Conservation (phyloP, 2,797 vertebrate species). For the Sebastiscus albofasciatus region DNA sequence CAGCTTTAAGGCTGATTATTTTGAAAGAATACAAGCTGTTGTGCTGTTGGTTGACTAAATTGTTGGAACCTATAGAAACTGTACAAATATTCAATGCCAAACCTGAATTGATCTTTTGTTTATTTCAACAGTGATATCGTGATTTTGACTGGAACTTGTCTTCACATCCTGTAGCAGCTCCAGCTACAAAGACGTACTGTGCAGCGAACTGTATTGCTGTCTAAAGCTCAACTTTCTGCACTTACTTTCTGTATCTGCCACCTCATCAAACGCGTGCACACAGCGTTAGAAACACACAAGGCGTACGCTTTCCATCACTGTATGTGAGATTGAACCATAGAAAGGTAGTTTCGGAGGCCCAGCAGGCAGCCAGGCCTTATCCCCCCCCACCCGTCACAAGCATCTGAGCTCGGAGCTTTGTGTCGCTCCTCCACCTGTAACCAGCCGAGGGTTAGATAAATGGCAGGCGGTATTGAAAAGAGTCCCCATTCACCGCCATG, state of each 20-base stretch:
- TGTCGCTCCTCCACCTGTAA: constrained; percentile 56
- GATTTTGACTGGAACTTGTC: neutral
- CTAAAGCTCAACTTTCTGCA: constrained; percentile 25
- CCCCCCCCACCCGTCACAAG: constrained; percentile 12
- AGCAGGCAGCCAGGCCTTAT: constrained; percentile 27
- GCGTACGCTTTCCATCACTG: constrained; percentile 23
- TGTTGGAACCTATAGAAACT: neutral
- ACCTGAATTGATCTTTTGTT: neutral
- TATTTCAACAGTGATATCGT: neutral
- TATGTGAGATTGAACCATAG: constrained; percentile 43
- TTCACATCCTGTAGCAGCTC: neutral
- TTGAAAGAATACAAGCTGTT: neutral
- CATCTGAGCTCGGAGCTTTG: constrained; percentile 30
- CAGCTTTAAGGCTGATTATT: neutral
- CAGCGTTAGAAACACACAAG: constrained; percentile 34
- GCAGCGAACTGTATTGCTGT: constrained; percentile 1
- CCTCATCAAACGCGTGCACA: constrained; percentile 37
- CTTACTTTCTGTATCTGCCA: constrained; percentile 8
- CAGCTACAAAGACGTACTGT: neutral
- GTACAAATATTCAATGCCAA: neutral
- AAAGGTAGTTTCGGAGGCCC: constrained; percentile 43
- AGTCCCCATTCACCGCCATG: constrained; percentile 59
- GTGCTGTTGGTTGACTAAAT: neutral
- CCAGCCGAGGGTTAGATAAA: constrained; percentile 74
- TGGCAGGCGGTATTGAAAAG: constrained; percentile 70